Percentiles rank a stretch among this genome's conserved stretches.
Conservation (phyloP, 1,140 invertebrate species). For the Cotesia glomerata region DNA sequence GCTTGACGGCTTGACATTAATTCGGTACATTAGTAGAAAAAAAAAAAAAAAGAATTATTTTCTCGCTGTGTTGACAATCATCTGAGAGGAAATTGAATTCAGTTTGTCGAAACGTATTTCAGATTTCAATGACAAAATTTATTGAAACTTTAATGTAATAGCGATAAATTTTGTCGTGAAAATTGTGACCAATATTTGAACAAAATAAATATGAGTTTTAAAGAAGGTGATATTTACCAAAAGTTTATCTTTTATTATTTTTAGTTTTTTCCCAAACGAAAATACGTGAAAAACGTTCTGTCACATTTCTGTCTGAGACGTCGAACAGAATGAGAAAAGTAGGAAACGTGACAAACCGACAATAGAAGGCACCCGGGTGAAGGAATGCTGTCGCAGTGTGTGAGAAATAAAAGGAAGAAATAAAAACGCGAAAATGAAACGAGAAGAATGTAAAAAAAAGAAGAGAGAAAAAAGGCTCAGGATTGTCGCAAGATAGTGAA, state of each 20-base stretch:
- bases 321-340: conserved; percentile 7
- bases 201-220: not conserved
- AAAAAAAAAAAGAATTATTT: too few species aligned
- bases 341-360: conserved; percentile 2
- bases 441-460: not conserved
- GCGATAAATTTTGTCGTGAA: too few species aligned
- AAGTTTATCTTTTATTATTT: too few species aligned
- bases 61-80: too few species aligned
- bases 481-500: not conserved
- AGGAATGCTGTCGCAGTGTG: not conserved
- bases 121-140: too few species aligned
- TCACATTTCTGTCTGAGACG: conserved; percentile 8
- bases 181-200: too few species aligned
- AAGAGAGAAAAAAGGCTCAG: not conserved
- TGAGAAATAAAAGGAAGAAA: not conserved
- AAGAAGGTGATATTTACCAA: not conserved
- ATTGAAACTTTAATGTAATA: too few species aligned
- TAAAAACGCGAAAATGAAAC: not conserved
- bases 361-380: not conserved
- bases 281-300: not conserved
- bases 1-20: too few species aligned
- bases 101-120: too few species aligned
- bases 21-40: too few species aligned
- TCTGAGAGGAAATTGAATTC: too few species aligned
- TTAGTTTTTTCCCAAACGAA: not conserved